These are phyloP conservation scores for Tyto alba DNA, from an alignment of 2,113 vertebrate genomes.

Conservation along the genomic window DNA sequence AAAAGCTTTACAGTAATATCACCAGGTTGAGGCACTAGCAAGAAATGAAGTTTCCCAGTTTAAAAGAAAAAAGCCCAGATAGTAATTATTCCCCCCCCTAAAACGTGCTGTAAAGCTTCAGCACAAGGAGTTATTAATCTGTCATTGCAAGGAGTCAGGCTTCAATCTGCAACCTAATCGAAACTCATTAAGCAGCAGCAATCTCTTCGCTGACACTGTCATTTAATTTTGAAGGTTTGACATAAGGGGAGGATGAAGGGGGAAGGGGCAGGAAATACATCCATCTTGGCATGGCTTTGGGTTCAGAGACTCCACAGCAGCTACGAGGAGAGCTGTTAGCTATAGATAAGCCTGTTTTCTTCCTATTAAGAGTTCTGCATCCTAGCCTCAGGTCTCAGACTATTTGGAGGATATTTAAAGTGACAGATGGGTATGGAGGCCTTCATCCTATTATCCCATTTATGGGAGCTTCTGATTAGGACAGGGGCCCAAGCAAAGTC, in stretches of 20 bases:
- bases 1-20: neutral
- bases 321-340: neutral
- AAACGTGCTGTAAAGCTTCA: neutral
- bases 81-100: neutral
- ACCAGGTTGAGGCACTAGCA: neutral
- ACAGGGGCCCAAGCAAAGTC: neutral
- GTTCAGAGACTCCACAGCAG: neutral
- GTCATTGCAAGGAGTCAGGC: neutral
- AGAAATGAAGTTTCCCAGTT: neutral
- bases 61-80: neutral
- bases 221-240: conserved; percentile 1
- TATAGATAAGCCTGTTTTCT: neutral
- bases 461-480: neutral
- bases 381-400: neutral
- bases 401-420: neutral
- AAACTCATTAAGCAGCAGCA: conserved; percentile 15
- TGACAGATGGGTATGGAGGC: neutral
- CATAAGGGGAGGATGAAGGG: neutral
- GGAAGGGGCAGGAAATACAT: neutral
- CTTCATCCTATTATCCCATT: neutral
- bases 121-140: conserved; percentile 12
- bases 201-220: neutral
- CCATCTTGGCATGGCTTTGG: neutral
- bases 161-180: conserved; percentile 2
- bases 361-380: neutral